Evolutionary conservation across 2,888 invertebrate species (phyloP).

Genomic region (Melanchra persicariae): DNA sequence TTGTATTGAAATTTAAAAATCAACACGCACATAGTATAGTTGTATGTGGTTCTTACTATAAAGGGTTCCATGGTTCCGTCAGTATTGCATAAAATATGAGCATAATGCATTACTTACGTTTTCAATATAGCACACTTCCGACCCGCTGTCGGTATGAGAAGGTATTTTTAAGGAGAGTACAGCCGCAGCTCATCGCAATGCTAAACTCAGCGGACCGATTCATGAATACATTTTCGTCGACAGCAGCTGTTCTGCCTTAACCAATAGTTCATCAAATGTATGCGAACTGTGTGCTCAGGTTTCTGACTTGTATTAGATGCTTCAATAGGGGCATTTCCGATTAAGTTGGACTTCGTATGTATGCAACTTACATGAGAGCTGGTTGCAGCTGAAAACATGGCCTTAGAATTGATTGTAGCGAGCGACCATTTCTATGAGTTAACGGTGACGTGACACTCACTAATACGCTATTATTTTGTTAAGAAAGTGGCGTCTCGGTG

Average conservation of each 20-base stretch:
- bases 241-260: constrained; percentile 15
- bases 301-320: constrained; percentile 18
- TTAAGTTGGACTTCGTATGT: no score
- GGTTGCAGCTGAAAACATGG: no score
- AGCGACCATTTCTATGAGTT: no score
- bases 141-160: background rate
- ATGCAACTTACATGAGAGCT: no score
- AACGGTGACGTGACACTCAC: no score
- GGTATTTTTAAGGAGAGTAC: constrained; percentile 52
- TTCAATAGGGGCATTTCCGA: background rate
- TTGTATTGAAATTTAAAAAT: no score
- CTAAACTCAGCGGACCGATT: constrained; percentile 42
- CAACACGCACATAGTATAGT: no score
- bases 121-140: constrained; percentile 37
- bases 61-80: background rate
- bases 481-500: constrained; percentile 93
- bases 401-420: no score
- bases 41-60: background rate
- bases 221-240: constrained; percentile 57
- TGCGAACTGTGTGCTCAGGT: constrained; percentile 34
- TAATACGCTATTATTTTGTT: no score
- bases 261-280: constrained; percentile 43
- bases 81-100: constrained; percentile 23
- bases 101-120: constrained; percentile 32
- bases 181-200: constrained; percentile 48